phyloP scores from a whole-genome alignment of 2,888 invertebrate genomes.

The Vandiemenella viatica region DNA sequence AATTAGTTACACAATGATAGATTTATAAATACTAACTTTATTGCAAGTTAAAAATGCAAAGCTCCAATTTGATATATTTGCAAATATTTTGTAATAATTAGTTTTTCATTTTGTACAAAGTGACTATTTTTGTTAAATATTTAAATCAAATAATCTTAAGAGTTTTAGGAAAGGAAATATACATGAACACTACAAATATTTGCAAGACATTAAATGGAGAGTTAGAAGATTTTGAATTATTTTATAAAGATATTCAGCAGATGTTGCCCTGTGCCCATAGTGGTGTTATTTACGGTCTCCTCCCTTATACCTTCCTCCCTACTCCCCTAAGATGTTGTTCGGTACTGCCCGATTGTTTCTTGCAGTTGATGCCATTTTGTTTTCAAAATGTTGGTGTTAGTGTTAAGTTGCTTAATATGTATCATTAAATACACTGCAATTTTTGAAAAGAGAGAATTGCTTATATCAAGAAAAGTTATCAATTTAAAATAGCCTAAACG shows the following conservation, averaged over 20 bases:
- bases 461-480: conserved; percentile 7
- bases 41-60: conserved; percentile 10
- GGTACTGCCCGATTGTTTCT: no score
- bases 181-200: conserved; percentile 5
- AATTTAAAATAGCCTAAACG: conserved; percentile 12
- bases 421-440: conserved; percentile 4
- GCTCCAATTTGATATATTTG: conserved; percentile 13
- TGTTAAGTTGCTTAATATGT: conserved; percentile 2
- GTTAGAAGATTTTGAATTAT: background rate
- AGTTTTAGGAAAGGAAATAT: conserved; percentile 2
- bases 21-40: conserved; percentile 4
- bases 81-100: conserved; percentile 13
- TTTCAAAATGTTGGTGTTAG: background rate
- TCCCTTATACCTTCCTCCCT: background rate
- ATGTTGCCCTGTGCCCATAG: conserved; percentile 2
- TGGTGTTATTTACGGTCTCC: background rate
- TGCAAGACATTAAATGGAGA: background rate
- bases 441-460: conserved; percentile 5
- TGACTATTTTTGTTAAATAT: conserved; percentile 12
- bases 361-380: background rate
- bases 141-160: conserved; percentile 8
- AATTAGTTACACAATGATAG: conserved; percentile 3
- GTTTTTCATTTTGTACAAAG: conserved; percentile 12
- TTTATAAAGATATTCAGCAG: conserved; percentile 2
- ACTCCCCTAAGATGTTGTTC: background rate